Base-by-base conservation (phyloP, 2,888 invertebrate genomes). In the Colletes collaris region DNA sequence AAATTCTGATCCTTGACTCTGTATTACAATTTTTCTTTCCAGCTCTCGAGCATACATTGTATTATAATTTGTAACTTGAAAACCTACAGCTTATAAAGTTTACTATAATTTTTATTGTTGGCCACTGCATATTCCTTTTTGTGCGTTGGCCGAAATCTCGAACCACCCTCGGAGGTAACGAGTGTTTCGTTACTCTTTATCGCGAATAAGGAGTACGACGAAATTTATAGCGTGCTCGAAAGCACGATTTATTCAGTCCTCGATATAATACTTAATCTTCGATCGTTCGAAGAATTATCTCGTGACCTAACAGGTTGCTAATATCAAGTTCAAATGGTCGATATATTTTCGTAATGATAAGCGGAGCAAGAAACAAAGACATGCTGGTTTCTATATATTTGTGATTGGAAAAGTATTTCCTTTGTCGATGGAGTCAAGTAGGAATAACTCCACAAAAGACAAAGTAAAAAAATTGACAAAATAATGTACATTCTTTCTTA, bases 311-410 rank as follows among this genome's bases (percentile, higher is more conserved):
- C 53, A 65, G 13, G 16, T 19, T 65, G 52, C 53, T 46, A 49
- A 40, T 65, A 64, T 59, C 40, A 19, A 49, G 49, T 46, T 74
- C n/a, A 60, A 62, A 55, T 53, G 37, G 37, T 77, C 10, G 46
- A 68, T 68, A 75, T 77, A 77, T 77, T 77, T 77, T 77, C 62
- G 56, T 77, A 74, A 65, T 10, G 35, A 53, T 37, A 37, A 76
- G 60, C 8, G n/a, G 40, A 64, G 35, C 40, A 16, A 50, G 40
- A 56, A 16, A 27, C 27, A 46, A 35, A 56, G 46, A 35, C n/a
- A 27, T n/a, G 27, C n/a, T 40, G 40, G 37, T 19, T 56, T 69
- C 53, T 44, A 16, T 62, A 53, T 49, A 62, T 60, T 50, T 19
- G 49, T 46, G 16, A 35, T 13, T 68, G 50, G 58, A 13, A 10